Percentiles rank a stretch among this genome's conserved stretches.
Conservation (phyloP, 2,888 invertebrate species). For the Crossocerus cetratus region DNA sequence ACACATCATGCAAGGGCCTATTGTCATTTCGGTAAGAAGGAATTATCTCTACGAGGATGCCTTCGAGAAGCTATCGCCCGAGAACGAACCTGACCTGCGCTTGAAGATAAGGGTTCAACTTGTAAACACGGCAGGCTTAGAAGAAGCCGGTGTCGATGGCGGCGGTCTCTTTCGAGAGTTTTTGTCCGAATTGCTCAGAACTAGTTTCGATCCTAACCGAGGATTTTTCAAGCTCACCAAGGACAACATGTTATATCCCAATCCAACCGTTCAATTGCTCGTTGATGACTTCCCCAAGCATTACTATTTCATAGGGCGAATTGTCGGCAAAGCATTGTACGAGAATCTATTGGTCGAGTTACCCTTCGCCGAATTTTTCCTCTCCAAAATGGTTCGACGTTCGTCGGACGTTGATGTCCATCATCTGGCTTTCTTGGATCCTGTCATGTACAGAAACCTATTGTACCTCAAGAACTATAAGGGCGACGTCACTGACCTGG, state of each 20-base stretch:
- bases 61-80: conserved; percentile 93
- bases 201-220: conserved; percentile 97
- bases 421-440: conserved; percentile 95
- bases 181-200: conserved; percentile 93
- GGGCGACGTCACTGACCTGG: conserved; percentile 91
- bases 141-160: conserved; percentile 98
- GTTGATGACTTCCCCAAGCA: conserved; percentile 92
- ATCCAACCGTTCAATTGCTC: conserved; percentile 93
- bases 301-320: conserved; percentile 93
- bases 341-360: conserved; percentile 96
- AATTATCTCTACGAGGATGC: conserved; percentile 99
- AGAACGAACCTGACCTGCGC: conserved; percentile 93
- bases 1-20: conserved; percentile 87
- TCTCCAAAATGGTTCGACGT: conserved; percentile 91
- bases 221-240: conserved; percentile 94
- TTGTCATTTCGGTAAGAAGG: conserved; percentile 88
- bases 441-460: conserved; percentile 93
- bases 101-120: conserved; percentile 92
- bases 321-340: conserved; percentile 96
- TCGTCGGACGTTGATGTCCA: conserved; percentile 90
- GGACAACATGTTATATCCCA: conserved; percentile 96
- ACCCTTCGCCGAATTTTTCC: conserved; percentile 96
- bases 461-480: conserved; percentile 91
- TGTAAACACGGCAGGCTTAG: conserved; percentile 92
- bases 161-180: conserved; percentile 98